Percentiles rank a stretch among this genome's conserved stretches.
Conservation (phyloP, 2,797 vertebrate species). For the Pipistrellus nathusii region DNA sequence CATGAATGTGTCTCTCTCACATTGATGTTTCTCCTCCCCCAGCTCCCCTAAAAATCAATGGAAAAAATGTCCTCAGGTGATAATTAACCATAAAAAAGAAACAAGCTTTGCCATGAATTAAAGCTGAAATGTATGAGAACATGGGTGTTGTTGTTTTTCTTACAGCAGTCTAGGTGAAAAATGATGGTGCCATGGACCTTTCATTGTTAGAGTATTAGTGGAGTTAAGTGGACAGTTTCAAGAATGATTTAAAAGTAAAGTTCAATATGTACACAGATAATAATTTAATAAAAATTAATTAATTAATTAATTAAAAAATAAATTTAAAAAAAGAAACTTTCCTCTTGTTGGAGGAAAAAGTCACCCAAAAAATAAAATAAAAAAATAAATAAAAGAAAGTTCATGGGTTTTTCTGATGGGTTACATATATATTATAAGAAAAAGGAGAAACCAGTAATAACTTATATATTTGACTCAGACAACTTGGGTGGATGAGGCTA, state of each 20-base stretch:
- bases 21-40: background rate
- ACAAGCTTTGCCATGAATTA: slow-evolving; percentile 49
- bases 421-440: background rate
- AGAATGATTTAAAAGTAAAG: slow-evolving; percentile 49
- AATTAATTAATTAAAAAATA: too few species aligned
- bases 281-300: too few species aligned
- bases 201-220: background rate
- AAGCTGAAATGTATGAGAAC: slow-evolving; percentile 22
- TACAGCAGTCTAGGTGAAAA: slow-evolving; percentile 8
- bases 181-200: background rate
- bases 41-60: background rate
- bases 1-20: background rate
- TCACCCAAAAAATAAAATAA: too few species aligned
- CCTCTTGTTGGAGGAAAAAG: too few species aligned
- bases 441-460: background rate
- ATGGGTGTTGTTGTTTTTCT: background rate
- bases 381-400: slow-evolving; percentile 28
- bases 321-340: too few species aligned
- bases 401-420: background rate
- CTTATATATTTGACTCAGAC: background rate
- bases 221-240: background rate
- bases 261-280: background rate
- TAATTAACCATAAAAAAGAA: background rate
- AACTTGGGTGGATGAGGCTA: background rate
- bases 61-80: background rate